Percentiles rank a stretch among this genome's conserved stretches.
phyloP scores from a whole-genome alignment of 2,113 vertebrate genomes.

The Nothocercus julius region DNA sequence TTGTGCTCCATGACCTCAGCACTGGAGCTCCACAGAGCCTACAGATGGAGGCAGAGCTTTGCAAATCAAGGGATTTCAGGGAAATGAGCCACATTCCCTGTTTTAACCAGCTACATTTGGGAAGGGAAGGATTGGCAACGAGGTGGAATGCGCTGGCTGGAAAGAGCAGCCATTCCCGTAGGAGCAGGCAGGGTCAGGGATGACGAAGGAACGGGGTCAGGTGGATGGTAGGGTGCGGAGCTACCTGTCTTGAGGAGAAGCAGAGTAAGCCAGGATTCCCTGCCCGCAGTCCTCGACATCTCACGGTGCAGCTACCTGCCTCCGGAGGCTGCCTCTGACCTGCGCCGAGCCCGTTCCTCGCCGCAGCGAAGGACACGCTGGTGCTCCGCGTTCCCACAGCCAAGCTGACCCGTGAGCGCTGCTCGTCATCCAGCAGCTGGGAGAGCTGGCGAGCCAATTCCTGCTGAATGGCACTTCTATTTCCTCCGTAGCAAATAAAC shows the following conservation, averaged over 20 bases:
- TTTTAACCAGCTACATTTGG: background rate
- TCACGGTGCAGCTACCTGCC: background rate
- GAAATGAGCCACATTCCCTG: background rate
- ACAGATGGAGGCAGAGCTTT: conserved; percentile 46
- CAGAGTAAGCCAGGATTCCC: background rate
- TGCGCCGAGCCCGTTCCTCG: rapidly evolving
- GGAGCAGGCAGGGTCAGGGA: rapidly evolving
- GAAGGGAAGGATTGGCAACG: background rate
- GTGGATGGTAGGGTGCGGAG: background rate
- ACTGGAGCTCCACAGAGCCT: background rate
- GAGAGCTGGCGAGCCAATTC: conserved; percentile 53
- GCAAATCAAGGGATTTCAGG: background rate
- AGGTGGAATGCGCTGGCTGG: conserved; percentile 18
- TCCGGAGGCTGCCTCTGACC: background rate
- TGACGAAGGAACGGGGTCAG: conserved; percentile 8
- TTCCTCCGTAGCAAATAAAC: conserved; percentile 57
- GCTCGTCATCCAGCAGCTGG: conserved; percentile 55
- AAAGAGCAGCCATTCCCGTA: background rate
- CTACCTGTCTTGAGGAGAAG: background rate
- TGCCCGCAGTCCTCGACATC: background rate
- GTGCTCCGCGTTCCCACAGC: conserved; percentile 12
- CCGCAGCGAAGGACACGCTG: background rate
- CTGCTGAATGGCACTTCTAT: conserved; percentile 67
- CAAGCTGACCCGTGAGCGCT: conserved; percentile 22
- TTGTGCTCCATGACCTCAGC: background rate